Evolutionary conservation across 1,140 invertebrate genomes (phyloP), one percentile per base, ranked within the genome.

Genomic region (Procambarus virginalis): DNA sequence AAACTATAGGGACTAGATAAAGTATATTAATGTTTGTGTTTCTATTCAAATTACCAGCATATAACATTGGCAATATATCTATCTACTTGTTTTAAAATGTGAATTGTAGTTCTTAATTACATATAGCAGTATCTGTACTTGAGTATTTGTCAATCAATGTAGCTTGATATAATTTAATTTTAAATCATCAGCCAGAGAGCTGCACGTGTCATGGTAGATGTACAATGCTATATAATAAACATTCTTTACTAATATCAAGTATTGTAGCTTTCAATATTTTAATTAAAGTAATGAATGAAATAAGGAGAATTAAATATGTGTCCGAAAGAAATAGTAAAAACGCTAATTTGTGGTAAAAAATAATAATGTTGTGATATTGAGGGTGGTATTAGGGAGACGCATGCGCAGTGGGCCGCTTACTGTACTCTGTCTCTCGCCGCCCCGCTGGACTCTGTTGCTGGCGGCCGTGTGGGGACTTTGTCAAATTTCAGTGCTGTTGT

Each of bases 341-440:
- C 4, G 9, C 6, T 2, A 51, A 12, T 12, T 3, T 58, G 75
- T 12, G 49, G 55, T 60, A 60, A 51, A 78, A 20, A 34, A 51
- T 55, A 86, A 78, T 86, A 10, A 10, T 3, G 34, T 86, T 34
- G 5, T 4, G 4, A 2, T 46, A 58, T 20, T 20, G 48, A 5
- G 5, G 17, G 51, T 81, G 68, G 84, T 55, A 77, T n/a, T n/a
- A 78, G 55, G 10, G 45, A 17, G 58, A 64, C 86, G 86, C 86
- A 68, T 46, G 86, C 86, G 86, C 79, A 87, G 17, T 73, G 10
- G 49, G 1, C 9, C 12, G 2, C 48, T 51, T 81, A 45, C 20
- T 87, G 86, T 75, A 87, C 86, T 87, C 86, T 87, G 86, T 87
- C 86, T 87, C 77, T 87, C 77, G 86, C 86, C 58, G 60, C 86